A percentile compares a stretch with the other conserved stretches of the same genome.
Evolutionary conservation across 2,797 vertebrate species (phyloP).

Genomic region (Crenuchus spilurus): DNA sequence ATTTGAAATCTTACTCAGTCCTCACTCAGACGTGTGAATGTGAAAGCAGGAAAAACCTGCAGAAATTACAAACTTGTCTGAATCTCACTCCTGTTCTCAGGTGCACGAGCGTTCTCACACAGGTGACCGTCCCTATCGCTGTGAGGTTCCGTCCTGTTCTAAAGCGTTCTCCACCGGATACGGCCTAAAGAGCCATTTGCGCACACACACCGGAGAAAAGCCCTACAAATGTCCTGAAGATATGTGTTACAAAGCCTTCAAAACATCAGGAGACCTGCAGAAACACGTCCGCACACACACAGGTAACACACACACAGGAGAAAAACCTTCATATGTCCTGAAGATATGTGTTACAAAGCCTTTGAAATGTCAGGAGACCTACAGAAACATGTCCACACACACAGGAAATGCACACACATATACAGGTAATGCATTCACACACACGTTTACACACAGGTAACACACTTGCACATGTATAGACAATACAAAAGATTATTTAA

Average conservation of each 20-base stretch:
- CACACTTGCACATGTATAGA: too few relatives aligned
- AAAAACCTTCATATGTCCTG: conserved; percentile 83
- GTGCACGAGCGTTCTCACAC: conserved; percentile 82
- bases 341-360: conserved; percentile 83
- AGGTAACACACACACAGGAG: conserved; percentile 71
- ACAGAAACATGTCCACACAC: conserved; percentile 83
- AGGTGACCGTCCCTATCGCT: conserved; percentile 77
- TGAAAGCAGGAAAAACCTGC: too few relatives aligned
- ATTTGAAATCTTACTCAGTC: too few relatives aligned
- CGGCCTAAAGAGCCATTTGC: conserved; percentile 78
- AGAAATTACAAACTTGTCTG: too few relatives aligned
- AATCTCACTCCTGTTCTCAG: conserved; percentile 59
- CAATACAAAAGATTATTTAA: too few relatives aligned
- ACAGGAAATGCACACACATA: conserved; percentile 70
- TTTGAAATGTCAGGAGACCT: conserved; percentile 85
- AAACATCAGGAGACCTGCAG: conserved; percentile 83
- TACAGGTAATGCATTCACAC: background rate
- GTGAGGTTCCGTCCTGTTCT: conserved; percentile 76
- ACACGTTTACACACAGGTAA: too few relatives aligned
- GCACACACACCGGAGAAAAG: conserved; percentile 83
- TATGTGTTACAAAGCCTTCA: conserved; percentile 84
- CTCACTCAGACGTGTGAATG: too few relatives aligned
- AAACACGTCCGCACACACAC: conserved; percentile 84
- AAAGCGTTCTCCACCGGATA: conserved; percentile 84
- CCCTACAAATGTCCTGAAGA: conserved; percentile 84